A percentile compares a stretch with the other conserved stretches of the same genome.
Evolutionary conservation across 1,140 invertebrate species (phyloP).

Genomic region (Amyelois transitella): DNA sequence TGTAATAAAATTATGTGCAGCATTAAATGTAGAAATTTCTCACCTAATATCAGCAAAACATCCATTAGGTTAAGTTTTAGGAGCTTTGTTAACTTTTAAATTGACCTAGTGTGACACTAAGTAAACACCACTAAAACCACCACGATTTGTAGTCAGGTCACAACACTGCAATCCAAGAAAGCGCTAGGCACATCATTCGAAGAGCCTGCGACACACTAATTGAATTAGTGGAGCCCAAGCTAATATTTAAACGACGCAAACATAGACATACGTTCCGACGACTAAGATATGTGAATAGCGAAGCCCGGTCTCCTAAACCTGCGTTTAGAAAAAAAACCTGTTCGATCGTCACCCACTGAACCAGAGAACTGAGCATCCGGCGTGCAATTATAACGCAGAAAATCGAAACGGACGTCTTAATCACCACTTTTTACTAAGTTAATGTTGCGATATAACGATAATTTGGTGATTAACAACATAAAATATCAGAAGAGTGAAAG

Average conservation of each 20-base stretch:
- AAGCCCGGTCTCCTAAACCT: conserved; percentile 24
- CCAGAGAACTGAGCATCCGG: conserved; percentile 52
- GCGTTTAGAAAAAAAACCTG: conserved; percentile 50
- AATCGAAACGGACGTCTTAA: not conserved
- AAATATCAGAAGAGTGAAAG: conserved; percentile 65
- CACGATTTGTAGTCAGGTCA: conserved; percentile 6
- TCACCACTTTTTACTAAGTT: conserved; percentile 7
- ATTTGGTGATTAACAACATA: conserved; percentile 28
- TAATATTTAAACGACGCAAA: conserved; percentile 16
- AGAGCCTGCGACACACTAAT: conserved; percentile 23
- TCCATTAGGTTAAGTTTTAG: not conserved
- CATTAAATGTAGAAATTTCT: no score
- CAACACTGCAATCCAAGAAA: conserved; percentile 23
- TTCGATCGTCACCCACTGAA: conserved; percentile 58
- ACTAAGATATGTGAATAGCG: conserved; percentile 35
- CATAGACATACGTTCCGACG: conserved; percentile 17
- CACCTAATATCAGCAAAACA: no score
- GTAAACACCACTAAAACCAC: not conserved
- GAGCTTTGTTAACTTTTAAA: no score
- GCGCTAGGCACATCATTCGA: not conserved
- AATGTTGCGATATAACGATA: conserved; percentile 10
- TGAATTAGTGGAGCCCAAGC: conserved; percentile 29
- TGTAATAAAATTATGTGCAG: no score
- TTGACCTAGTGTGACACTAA: not conserved
- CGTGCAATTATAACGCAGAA: conserved; percentile 8